Evolutionary conservation across 2,888 invertebrate genomes (phyloP), one percentile per base, ranked within the genome.

Genomic region (Trichogramma evanescens): DNA sequence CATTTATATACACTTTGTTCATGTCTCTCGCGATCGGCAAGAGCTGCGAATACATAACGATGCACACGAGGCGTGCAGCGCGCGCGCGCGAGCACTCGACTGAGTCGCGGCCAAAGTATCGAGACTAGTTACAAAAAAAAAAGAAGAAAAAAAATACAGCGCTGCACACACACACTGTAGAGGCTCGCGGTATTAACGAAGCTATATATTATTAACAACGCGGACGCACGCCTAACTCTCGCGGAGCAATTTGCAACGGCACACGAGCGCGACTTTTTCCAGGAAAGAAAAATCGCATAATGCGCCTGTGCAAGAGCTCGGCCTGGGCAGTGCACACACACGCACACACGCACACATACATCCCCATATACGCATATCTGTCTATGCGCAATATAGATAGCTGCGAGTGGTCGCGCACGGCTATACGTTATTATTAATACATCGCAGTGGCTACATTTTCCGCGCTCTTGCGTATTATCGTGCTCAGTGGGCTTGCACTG

Each of bases 51-150:
- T 13, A 13, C 70, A 69, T 73, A 72, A 67, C 64, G 66, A 68
- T 60, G 59, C 58, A 63, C 13, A 13, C 13, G 13, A 13, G 13
- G 13, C 63, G 64, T 63, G 65, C 66, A 63, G 65, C 64, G 62
- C 59, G 26, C 64, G 62, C 59, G 26, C 72, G 74, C 73, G 74
- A 71, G 66, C 62, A 66, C 10, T 54, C 76, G 76, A 77, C 76
- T 76, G 75, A 77, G 76, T 74, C 67, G 69, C 74, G 74, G 73
- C 74, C 76, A 77, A 76, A 74, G 68, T 74, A 70, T 71, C 72
- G 68, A 74, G 72, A 72, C 73, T 72, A 13, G 7, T 10, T 8
- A 46, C 9, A 46, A 46, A 46, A 10, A 6, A 9, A n/a, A 8
- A 9, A 8, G 9, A 46, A 46, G 46, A 9, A 46, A 10, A n/a